Conservation (phyloP, 1,140 invertebrate genomes). For the Euborellia annulipes region DNA sequence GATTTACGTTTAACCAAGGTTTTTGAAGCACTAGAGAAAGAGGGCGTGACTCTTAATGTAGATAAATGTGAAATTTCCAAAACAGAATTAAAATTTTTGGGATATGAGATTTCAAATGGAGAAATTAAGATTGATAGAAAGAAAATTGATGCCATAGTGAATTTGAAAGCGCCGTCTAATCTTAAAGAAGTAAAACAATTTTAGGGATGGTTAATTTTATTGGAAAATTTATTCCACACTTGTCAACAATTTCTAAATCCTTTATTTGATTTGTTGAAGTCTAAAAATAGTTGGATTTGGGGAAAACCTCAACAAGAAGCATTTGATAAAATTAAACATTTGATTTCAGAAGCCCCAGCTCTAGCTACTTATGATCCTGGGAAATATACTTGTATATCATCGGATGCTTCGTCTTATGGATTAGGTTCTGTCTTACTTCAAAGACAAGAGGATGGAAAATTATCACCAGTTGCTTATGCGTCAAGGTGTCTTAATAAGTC, state of each 20-base stretch:
- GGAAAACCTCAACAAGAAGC: slow-evolving; percentile 10
- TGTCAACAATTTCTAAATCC: slow-evolving; percentile 15
- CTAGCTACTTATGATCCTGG: slow-evolving; percentile 17
- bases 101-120: not conserved
- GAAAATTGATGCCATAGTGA: not conserved
- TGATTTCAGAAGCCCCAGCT: slow-evolving; percentile 17
- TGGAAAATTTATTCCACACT: slow-evolving; percentile 24
- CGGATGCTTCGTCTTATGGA: slow-evolving; percentile 10
- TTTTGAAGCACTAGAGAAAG: not conserved
- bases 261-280: slow-evolving; percentile 17
- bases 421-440: slow-evolving; percentile 17
- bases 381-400: slow-evolving; percentile 4
- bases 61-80: not conserved
- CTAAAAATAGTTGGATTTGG: slow-evolving; percentile 17
- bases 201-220: slow-evolving; percentile 25
- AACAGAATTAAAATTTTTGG: not conserved
- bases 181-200: slow-evolving; percentile 11
- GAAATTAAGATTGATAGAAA: not conserved
- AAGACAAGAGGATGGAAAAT: too few relatives aligned
- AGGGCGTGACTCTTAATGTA: not conserved
- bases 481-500: slow-evolving; percentile 12
- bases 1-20: not conserved
- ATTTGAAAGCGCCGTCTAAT: not conserved
- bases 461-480: slow-evolving; percentile 23
- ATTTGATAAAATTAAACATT: slow-evolving; percentile 18